Percentiles rank a stretch among this genome's conserved stretches.
phyloP scores from a whole-genome alignment of 2,797 vertebrate species.

The Gallinago solitaria region DNA sequence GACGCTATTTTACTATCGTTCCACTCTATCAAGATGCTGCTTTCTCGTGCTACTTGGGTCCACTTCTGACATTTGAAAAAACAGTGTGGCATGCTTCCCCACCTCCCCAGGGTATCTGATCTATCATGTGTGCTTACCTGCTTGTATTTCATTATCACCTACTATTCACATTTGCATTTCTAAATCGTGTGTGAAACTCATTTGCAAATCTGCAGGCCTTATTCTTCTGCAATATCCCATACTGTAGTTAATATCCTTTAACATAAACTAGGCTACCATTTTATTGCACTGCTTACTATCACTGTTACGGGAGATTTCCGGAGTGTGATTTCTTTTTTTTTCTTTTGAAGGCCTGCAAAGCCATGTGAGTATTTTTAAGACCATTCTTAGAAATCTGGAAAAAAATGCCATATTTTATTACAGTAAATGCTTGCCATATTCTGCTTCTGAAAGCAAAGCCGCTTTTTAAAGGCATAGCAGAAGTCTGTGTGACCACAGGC shows the following conservation, averaged over 20 bases:
- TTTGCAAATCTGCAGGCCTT: conserved; percentile 38
- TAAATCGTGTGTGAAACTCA: conserved; percentile 44
- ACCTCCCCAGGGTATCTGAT: background rate
- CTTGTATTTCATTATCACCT: conserved; percentile 52
- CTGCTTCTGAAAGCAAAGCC: conserved; percentile 59
- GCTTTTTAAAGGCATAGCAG: conserved; percentile 56
- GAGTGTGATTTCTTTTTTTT: background rate
- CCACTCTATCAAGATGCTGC: background rate
- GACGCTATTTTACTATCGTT: background rate
- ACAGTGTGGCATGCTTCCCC: background rate
- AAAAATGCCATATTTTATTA: conserved; percentile 36
- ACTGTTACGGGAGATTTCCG: background rate
- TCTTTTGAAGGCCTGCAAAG: background rate
- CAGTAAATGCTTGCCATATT: conserved; percentile 36
- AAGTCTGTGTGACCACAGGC: conserved; percentile 49
- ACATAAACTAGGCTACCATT: background rate
- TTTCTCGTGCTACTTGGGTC: background rate
- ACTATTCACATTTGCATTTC: conserved; percentile 41
- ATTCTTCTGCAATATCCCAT: background rate
- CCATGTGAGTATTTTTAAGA: conserved; percentile 51
- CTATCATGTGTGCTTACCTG: background rate
- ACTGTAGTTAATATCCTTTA: background rate
- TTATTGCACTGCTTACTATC: background rate
- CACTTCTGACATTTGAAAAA: background rate
- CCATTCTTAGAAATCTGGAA: conserved; percentile 19